Conservation (phyloP, 2,888 invertebrate genomes). For the Trachelus stipa region DNA sequence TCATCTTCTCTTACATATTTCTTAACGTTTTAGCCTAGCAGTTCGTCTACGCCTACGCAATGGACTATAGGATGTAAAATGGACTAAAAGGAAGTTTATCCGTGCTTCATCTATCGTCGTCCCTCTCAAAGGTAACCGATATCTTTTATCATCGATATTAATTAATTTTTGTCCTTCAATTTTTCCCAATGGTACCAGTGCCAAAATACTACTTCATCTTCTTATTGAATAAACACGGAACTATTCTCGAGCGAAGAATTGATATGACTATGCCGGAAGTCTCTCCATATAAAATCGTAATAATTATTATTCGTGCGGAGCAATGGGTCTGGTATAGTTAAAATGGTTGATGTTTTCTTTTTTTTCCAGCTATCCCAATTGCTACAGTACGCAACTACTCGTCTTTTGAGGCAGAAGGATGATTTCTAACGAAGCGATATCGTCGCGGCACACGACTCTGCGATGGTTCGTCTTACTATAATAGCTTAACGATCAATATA, state of each 20-base stretch:
- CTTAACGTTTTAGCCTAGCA: background rate
- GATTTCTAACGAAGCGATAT: background rate
- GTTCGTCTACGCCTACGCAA: background rate
- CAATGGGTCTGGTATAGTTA: background rate
- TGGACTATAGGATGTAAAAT: background rate
- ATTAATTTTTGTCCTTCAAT: background rate
- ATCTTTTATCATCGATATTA: background rate
- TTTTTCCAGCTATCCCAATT: background rate
- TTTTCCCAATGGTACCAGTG: background rate
- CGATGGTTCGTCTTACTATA: background rate
- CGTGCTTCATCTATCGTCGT: background rate
- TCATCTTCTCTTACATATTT: background rate
- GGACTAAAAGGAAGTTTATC: background rate
- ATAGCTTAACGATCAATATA: slow-evolving; percentile 62
- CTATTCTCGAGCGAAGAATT: background rate
- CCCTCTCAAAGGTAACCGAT: background rate
- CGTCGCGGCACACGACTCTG: background rate
- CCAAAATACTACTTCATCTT: background rate
- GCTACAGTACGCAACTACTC: background rate
- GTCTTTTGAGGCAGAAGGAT: background rate
- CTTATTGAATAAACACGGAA: background rate
- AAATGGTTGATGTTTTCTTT: background rate
- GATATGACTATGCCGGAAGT: background rate
- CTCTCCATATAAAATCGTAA: background rate
- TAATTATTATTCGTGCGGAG: background rate